A percentile compares a stretch with the other conserved stretches of the same genome.
Evolutionary conservation across 2,113 vertebrate species (phyloP).

Genomic region (Bucco capensis): DNA sequence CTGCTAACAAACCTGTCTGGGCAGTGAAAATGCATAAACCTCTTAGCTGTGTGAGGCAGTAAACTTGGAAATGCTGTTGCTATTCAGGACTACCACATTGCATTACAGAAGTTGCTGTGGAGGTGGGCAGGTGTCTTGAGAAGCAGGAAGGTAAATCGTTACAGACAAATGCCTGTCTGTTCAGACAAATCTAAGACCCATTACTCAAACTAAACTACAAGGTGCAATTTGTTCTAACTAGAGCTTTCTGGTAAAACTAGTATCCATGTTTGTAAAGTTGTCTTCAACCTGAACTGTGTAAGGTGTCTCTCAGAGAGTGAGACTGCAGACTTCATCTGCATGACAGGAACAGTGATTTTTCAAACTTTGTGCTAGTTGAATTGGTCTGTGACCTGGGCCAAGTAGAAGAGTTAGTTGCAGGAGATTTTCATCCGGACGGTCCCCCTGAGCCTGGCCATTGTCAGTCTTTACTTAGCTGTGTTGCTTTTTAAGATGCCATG

Average conservation of each 20-base stretch:
- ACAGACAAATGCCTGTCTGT: background rate
- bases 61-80: background rate
- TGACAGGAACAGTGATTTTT: background rate
- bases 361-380: background rate
- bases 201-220: background rate
- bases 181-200: background rate
- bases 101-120: background rate
- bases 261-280: background rate
- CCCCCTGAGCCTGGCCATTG: background rate
- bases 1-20: background rate
- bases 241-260: background rate
- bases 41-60: background rate
- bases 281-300: background rate
- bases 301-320: background rate
- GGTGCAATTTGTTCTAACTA: background rate
- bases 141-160: background rate
- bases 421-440: background rate
- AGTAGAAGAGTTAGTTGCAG: background rate
- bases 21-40: background rate
- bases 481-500: accelerated
- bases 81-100: background rate
- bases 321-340: background rate
- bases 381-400: background rate
- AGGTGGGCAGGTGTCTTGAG: background rate
- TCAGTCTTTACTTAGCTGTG: background rate